phyloP scores from a whole-genome alignment of 2,888 invertebrate genomes.

The Ophion slaviceki region DNA sequence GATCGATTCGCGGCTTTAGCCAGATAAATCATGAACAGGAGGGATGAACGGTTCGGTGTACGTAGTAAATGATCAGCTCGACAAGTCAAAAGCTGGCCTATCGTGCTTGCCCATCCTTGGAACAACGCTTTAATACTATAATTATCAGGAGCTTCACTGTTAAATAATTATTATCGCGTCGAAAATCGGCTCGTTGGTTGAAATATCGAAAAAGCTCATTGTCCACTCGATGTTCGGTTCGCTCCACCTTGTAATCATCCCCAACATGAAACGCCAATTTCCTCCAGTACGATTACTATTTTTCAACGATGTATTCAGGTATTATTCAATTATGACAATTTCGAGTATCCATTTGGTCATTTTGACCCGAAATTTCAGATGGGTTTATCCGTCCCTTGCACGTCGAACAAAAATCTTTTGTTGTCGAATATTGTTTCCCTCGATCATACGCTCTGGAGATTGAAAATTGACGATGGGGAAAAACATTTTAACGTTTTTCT shows the following conservation, averaged over 20 bases:
- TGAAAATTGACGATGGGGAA: too few species aligned
- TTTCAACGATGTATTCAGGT: neutral
- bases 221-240: neutral
- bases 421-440: too few species aligned
- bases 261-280: neutral
- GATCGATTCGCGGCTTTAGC: neutral
- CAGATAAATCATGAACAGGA: constrained; percentile 23
- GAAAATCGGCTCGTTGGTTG: constrained; percentile 31
- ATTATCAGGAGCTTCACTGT: constrained; percentile 22
- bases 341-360: neutral
- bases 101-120: neutral
- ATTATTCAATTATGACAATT: neutral
- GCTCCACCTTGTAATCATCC: neutral
- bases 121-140: constrained; percentile 14
- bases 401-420: too few species aligned
- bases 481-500: too few species aligned
- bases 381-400: neutral
- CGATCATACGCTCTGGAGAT: too few species aligned
- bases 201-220: constrained; percentile 28
- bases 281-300: neutral
- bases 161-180: constrained; percentile 44
- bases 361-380: neutral
- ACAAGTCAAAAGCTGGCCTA: constrained; percentile 30
- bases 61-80: constrained; percentile 52
- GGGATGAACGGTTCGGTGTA: constrained; percentile 6